Base-by-base conservation (phyloP, 2,888 invertebrate genomes). In the Hypselothyrea guttata region DNA sequence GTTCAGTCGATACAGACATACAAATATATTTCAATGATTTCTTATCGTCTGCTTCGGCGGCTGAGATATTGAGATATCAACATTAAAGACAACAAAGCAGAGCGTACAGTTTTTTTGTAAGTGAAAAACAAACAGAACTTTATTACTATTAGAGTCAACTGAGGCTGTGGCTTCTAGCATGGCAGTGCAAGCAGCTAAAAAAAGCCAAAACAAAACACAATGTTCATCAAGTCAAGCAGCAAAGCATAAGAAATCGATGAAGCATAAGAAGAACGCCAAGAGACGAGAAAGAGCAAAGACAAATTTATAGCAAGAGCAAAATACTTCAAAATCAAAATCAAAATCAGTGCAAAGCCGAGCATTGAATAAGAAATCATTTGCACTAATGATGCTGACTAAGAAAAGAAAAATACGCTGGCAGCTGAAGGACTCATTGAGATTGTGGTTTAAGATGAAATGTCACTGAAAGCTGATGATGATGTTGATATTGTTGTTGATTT, bases 331-430 rank as follows among this genome's bases (percentile, higher is more conserved):
- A 48, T 47, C 51, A 46, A 49, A 55, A 52, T 48, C 52, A 46
- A 46, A 51, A 49, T 42, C 53, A 37, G 41, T 53, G 54, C 35
- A 41, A 49, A 47, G 18, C 51, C 66, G 54, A 71, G 55, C 64
- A 60, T 66, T 76, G 76, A 81, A 81, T 65, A 73, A 76, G 71
- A 76, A 76, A 81, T 76, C 81, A 81, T 81, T 81, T 74, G 64
- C 71, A 70, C 76, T 76, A 76, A 77, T 82, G 76, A 76, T 74
- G 82, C 54, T 57, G 52, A 52, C 49, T 37, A 45, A 57, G 35
- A 34, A 35, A 56, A 11, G 12, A 42, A 28, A 35, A 54, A 40
- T 40, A 41, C 41, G 13, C 28, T n/a, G 12, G 37, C 28, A 44
- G 30, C 37, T 35, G 38, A 59, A 55, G 58, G 57, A 56, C 58